These are phyloP conservation scores for Adoxophyes honmai DNA, from an alignment of 1,140 invertebrate species.

Conservation along the genomic window DNA sequence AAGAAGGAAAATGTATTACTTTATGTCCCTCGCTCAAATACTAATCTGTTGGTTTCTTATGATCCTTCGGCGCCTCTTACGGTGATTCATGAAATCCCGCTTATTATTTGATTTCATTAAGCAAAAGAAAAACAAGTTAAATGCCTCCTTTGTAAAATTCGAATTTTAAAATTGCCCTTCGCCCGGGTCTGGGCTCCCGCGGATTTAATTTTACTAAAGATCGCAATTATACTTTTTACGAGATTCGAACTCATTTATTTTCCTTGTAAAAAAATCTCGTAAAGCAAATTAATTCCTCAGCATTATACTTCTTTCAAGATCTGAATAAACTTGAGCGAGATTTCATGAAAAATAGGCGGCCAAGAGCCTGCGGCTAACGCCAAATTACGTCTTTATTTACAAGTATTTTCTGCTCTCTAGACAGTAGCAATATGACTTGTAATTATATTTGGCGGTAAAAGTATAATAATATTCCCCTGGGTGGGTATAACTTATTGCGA, in stretches of 20 bases:
- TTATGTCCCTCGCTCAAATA: too few species aligned
- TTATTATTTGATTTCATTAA: conserved; percentile 2
- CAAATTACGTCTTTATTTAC: conserved; percentile 73
- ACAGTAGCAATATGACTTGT: conserved; percentile 29
- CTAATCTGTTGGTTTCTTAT: too few species aligned
- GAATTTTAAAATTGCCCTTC: conserved; percentile 41
- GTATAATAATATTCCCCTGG: not conserved
- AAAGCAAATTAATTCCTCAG: conserved; percentile 71
- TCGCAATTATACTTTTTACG: conserved; percentile 66
- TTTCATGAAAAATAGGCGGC: conserved; percentile 69
- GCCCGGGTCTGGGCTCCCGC: conserved; percentile 35
- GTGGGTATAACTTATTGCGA: not conserved
- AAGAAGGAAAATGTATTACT: too few species aligned
- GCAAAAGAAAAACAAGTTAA: not conserved
- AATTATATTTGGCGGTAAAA: conserved; percentile 10
- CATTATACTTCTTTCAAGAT: conserved; percentile 71
- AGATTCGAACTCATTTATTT: conserved; percentile 71
- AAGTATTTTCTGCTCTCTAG: conserved; percentile 43
- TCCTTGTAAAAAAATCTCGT: conserved; percentile 54
- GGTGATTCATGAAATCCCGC: not conserved
- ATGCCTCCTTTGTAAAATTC: conserved; percentile 11
- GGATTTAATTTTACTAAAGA: conserved; percentile 64
- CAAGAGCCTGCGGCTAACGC: conserved; percentile 56
- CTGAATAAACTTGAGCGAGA: conserved; percentile 68
- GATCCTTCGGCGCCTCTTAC: not conserved